These are phyloP conservation scores for Chascanopsetta lugubris DNA, from an alignment of 2,113 vertebrate genomes.

Conservation along the genomic window DNA sequence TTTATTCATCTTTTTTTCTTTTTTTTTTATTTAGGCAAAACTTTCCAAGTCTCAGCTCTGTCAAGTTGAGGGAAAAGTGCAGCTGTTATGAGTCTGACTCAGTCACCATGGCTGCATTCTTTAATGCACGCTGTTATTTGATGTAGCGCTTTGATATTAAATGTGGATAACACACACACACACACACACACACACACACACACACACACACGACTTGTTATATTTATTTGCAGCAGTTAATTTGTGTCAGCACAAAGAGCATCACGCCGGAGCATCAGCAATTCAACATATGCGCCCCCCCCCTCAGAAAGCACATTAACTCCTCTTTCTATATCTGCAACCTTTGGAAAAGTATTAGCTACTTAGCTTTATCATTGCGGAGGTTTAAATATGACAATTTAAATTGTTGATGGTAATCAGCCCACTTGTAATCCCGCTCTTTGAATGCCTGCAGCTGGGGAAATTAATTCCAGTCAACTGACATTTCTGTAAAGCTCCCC, in stretches of 20 bases:
- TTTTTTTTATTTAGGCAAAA: too few species aligned
- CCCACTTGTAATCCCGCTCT: constrained; percentile 31
- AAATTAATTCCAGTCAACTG: constrained; percentile 55
- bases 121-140: too few species aligned
- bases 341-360: constrained; percentile 8
- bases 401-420: constrained; percentile 44
- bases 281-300: background rate
- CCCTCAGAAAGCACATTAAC: constrained; percentile 1
- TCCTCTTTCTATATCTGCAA: background rate
- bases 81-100: background rate
- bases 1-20: too few species aligned
- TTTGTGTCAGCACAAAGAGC: background rate
- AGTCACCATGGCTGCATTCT: too few species aligned
- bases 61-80: too few species aligned
- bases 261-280: background rate
- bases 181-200: background rate
- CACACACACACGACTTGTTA: background rate
- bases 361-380: constrained; percentile 36
- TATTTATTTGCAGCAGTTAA: background rate
- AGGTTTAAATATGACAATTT: constrained; percentile 32
- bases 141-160: background rate
- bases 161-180: background rate
- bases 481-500: constrained; percentile 42
- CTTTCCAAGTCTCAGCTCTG: too few species aligned
- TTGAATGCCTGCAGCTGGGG: constrained; percentile 36